A percentile compares a stretch with the other conserved stretches of the same genome.
Evolutionary conservation across 2,797 vertebrate species (phyloP).

Genomic region (Gymnodraco acuticeps): DNA sequence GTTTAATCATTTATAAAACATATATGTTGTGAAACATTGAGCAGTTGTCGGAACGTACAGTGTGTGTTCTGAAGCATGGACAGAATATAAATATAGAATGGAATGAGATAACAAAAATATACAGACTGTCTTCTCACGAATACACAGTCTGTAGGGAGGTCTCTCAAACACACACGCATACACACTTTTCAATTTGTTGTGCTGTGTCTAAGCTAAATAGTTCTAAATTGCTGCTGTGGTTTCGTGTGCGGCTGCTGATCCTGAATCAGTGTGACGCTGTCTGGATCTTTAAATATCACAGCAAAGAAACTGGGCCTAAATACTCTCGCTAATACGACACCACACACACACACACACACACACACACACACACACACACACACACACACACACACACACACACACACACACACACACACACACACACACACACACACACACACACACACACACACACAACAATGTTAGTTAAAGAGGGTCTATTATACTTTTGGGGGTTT

Average conservation of each 20-base stretch:
- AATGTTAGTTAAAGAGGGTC: too few relatives aligned
- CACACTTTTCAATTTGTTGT: not conserved
- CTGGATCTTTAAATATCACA: conserved; percentile 51
- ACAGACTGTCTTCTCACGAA: not conserved
- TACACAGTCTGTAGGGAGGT: not conserved
- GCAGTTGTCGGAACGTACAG: not conserved
- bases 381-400: too few relatives aligned
- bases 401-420: too few relatives aligned
- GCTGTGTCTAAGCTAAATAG: conserved; percentile 10
- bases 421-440: too few relatives aligned
- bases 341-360: too few relatives aligned
- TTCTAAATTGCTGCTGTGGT: conserved; percentile 21
- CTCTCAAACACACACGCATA: not conserved
- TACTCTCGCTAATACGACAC: not conserved
- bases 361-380: too few relatives aligned
- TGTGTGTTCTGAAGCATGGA: not conserved
- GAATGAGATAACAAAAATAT: conserved; percentile 4
- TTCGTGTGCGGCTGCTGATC: conserved; percentile 18
- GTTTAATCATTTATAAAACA: not conserved
- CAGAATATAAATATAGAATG: conserved; percentile 11
- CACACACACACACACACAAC: too few relatives aligned
- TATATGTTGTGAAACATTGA: not conserved
- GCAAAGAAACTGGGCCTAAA: conserved; percentile 24
- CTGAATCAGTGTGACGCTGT: conserved; percentile 51
- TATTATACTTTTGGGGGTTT: too few relatives aligned